phyloP scores from a whole-genome alignment of 2,888 invertebrate genomes.

The Acleris sparsana region DNA sequence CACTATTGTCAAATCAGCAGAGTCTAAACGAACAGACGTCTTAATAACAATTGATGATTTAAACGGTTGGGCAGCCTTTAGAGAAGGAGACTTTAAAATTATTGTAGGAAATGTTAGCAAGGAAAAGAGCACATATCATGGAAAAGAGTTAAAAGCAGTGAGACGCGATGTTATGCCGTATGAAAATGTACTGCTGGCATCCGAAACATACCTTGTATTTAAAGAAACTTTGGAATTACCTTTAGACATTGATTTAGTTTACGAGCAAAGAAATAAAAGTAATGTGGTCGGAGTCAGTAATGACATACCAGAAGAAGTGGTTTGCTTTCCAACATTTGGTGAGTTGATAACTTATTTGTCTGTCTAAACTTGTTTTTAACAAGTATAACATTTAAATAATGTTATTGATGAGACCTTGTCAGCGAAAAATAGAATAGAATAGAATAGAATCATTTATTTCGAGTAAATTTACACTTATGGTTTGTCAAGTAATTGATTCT shows the following conservation, averaged over 20 bases:
- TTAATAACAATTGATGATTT: constrained; percentile 80
- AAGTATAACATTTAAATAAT: too few species aligned
- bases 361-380: not conserved
- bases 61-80: constrained; percentile 61
- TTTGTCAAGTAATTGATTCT: too few species aligned
- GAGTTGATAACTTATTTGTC: constrained; percentile 25
- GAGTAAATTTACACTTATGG: too few species aligned
- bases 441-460: too few species aligned
- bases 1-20: constrained; percentile 69
- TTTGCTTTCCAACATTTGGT: constrained; percentile 57
- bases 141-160: constrained; percentile 45
- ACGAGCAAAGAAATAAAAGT: constrained; percentile 46
- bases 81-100: constrained; percentile 59
- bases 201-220: constrained; percentile 50
- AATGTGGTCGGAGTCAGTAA: constrained; percentile 36
- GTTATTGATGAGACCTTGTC: too few species aligned
- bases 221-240: constrained; percentile 48
- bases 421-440: too few species aligned
- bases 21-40: constrained; percentile 68
- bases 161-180: constrained; percentile 47
- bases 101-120: constrained; percentile 51
- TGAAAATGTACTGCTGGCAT: constrained; percentile 49
- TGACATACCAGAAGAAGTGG: constrained; percentile 30
- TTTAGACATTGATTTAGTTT: constrained; percentile 45
- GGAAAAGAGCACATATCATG: constrained; percentile 47